Evolutionary conservation across 2,797 vertebrate genomes (phyloP), one percentile per base, ranked within the genome.

Genomic region (Borostomias antarcticus): DNA sequence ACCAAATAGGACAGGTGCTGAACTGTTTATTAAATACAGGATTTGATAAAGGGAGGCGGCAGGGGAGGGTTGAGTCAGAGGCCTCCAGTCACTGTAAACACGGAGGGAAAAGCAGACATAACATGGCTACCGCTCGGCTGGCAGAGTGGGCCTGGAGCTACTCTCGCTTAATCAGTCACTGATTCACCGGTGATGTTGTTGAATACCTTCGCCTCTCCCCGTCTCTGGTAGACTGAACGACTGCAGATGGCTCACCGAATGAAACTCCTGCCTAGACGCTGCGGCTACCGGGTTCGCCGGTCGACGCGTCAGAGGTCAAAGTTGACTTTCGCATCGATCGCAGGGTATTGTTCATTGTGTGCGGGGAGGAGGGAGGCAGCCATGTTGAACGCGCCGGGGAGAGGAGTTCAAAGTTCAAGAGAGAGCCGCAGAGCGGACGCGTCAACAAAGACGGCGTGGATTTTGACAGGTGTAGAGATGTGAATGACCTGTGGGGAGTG

Each of bases 21-120:
- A 68, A 82, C 72, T 86, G 84, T 89, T 89, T 87, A 85, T 84
- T 86, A 86, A 92, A 89, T 85, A 88, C 76, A 73, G 83, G 80
- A 84, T 85, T 84, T 76, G 82, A 81, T 58, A 64, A 65, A 73
- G 76, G 66, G 73, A 67, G 79, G 68, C 71, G 61, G 76, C 26
- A 10, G 72, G 52, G 70, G 67, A 56, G 64, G 66, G 45, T 32
- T 19, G 40, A 58, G 85, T 78, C 77, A 81, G 82, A 90, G 82
- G 82, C 32, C 79, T 77, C 56, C 32, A 1, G 63, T 68, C 73
- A 77, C 75, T 76, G 78, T 88, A 87, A 91, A 88, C 84, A 85
- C 70, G 68, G 35, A 45, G 58, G 77, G 76, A 26, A 2, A 68
- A 76, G 78, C 73, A 80, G 78, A 29, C 77, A 83, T 78, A 85